Evolutionary conservation across 2,113 vertebrate species (phyloP), one percentile per base, ranked within the genome.

Genomic region (Chunga burmeisteri): DNA sequence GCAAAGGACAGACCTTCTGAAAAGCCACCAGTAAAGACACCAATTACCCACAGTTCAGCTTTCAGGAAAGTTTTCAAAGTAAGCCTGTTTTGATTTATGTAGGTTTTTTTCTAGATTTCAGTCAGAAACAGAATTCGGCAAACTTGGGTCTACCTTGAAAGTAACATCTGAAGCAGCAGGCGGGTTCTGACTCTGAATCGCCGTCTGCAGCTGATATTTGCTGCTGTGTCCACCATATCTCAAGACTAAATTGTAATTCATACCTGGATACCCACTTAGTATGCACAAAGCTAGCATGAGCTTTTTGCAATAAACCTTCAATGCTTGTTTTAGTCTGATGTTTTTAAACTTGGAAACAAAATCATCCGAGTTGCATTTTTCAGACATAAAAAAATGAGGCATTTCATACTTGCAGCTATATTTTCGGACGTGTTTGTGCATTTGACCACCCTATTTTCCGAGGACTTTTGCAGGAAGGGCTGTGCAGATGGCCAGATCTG

Each of bases 281-380:
- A 38, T 49, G 32, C 36, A 32, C 40, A 40, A 29, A 55, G 7
- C 34, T 10, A 18, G 13, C 5, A 14, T 0, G 11, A 46, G 30
- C 12, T 26, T 34, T 62, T 18, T 87, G 36, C 50, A 66, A 11
- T 30, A 79, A 89, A 26, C 29, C 18, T 61, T 52, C 44, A 70
- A 0, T 13, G 25, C 70, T 77, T 14, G 0, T 29, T 40, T 86
- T 79, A 50, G 10, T 0, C 0, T 4, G 5, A 13, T 81, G 30
- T 73, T 86, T 89, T 94, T 42, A 85, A 80, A 77, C 55, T 77
- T 81, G 74, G 67, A 85, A 82, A 50, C 36, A 79, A 93, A 88
- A 71, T 70, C 32, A 23, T 50, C 16, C 0, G 3, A 86, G 38
- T 14, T 91, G 63, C 74, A 18, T 25, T 62, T 73, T 73, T 59